These are phyloP conservation scores for Drosophila jambulina DNA, from an alignment of 1,140 invertebrate species.

Conservation along the genomic window DNA sequence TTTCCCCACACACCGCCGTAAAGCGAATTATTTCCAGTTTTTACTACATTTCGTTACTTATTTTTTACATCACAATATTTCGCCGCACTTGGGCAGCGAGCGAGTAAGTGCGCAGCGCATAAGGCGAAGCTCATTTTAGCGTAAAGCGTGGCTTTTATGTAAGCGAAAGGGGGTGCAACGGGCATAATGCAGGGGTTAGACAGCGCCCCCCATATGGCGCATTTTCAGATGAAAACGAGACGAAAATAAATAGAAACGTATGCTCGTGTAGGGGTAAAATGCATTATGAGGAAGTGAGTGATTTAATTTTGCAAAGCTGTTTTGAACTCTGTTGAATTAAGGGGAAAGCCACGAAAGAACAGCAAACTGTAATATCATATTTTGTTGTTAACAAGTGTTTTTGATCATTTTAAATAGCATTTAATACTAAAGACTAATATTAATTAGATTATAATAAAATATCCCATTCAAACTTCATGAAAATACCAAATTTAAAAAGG, in stretches of 20 bases:
- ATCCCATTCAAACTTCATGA: background rate
- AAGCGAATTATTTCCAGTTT: constrained; percentile 63
- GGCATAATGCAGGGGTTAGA: constrained; percentile 7
- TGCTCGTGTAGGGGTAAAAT: constrained; percentile 18
- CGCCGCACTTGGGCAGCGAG: constrained; percentile 17
- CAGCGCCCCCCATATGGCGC: constrained; percentile 36
- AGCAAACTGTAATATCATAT: background rate
- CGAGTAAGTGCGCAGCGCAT: constrained; percentile 58
- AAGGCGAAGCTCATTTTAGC: constrained; percentile 71
- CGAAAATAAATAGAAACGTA: constrained; percentile 45
- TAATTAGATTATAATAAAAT: background rate
- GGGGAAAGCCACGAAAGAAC: background rate
- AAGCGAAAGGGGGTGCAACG: constrained; percentile 21
- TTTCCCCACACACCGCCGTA: constrained; percentile 21
- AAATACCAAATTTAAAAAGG: background rate
- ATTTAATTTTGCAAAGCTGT: constrained; percentile 8
- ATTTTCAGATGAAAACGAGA: constrained; percentile 49
- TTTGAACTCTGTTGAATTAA: background rate
- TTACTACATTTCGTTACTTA: constrained; percentile 52
- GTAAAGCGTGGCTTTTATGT: constrained; percentile 71
- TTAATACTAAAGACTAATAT: no score
- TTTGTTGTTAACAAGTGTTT: background rate
- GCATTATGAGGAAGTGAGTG: constrained; percentile 36
- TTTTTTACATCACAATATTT: constrained; percentile 57
- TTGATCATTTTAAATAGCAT: background rate